Base-by-base conservation (phyloP, 2,797 vertebrate genomes). In the Otus scops region DNA sequence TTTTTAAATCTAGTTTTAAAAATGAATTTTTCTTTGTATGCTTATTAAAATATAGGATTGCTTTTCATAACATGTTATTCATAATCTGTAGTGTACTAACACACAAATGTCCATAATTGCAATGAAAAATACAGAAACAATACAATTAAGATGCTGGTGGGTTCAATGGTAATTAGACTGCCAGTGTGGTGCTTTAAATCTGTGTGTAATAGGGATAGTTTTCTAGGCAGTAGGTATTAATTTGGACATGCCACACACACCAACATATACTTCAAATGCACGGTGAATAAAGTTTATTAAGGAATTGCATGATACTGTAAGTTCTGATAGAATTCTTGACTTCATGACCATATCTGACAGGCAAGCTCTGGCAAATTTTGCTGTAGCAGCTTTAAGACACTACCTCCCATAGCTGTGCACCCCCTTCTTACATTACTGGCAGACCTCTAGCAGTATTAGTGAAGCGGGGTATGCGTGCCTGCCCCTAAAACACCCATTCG, bases 291-390 rank as follows among this genome's bases (percentile, higher is more conserved):
- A 79, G n/a, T 5, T 39, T 54, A 38, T 60, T 48, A 83, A 83
- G 70, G 13, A 65, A 61, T 12, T 93, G 36, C 22, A 60, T 12
- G 28, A 56, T 64, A 70, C 10, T 67, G 24, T 21, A 54, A 7
- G 17, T 79, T 89, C 43, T 80, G 39, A 70, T 30, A 43, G 1
- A 6, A 54, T 88, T 84, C 63, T 60, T 75, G 43, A 81, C 27
- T 18, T 77, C 0, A 0, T 43, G 38, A 48, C 39, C 3, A 17
- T 19, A 45, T 41, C 2, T 3, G 47, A 76, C 11, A 63, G n/a
- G 36, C 24, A 78, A 81, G 30, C 9, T 10, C 34, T 26, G 10
- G 20, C 6, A 83, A 73, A 92, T 86, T 50, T 56, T 94, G 39
- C 26, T 1, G 1, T 3, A 68, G 60, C 43, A 70, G 51, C 61